These are phyloP conservation scores for Caenorhabditis sp. DNA, from an alignment of 2,888 invertebrate species.

Conservation along the genomic window DNA sequence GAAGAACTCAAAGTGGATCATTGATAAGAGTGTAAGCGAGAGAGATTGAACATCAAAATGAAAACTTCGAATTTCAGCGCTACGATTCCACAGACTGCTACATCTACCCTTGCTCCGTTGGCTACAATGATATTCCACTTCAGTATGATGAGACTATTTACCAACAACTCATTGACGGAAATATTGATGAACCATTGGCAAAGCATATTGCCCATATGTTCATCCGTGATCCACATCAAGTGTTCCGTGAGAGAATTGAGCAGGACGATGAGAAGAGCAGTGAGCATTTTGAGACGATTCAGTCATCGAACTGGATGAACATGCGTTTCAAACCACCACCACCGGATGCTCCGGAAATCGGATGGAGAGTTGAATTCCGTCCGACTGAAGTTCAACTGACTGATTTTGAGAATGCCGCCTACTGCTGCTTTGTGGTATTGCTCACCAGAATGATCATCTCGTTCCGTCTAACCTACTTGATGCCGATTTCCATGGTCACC, in stretches of 20 bases:
- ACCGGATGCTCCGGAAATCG: conserved; percentile 93
- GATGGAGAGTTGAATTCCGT: conserved; percentile 99
- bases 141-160: conserved; percentile 83
- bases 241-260: conserved; percentile 91
- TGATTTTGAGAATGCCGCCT: conserved; percentile 99
- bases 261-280: conserved; percentile 95
- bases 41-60: background rate
- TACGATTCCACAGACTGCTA: conserved; percentile 99
- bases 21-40: conserved; percentile 89
- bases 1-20: conserved; percentile 88
- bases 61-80: conserved; percentile 83
- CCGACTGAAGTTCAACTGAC: conserved; percentile 97
- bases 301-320: conserved; percentile 84
- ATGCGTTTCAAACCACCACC: conserved; percentile 89
- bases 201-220: conserved; percentile 98
- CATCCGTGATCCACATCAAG: conserved; percentile 95
- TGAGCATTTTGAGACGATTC: conserved; percentile 93
- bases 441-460: conserved; percentile 97
- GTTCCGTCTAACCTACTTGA: conserved; percentile 95
- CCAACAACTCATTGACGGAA: conserved; percentile 90
- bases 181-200: conserved; percentile 94
- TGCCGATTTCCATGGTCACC: conserved; percentile 88
- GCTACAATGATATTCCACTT: conserved; percentile 94
- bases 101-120: conserved; percentile 90
- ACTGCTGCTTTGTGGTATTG: conserved; percentile 97